phyloP scores from a whole-genome alignment of 2,113 vertebrate genomes.

The Salvator merianae region DNA sequence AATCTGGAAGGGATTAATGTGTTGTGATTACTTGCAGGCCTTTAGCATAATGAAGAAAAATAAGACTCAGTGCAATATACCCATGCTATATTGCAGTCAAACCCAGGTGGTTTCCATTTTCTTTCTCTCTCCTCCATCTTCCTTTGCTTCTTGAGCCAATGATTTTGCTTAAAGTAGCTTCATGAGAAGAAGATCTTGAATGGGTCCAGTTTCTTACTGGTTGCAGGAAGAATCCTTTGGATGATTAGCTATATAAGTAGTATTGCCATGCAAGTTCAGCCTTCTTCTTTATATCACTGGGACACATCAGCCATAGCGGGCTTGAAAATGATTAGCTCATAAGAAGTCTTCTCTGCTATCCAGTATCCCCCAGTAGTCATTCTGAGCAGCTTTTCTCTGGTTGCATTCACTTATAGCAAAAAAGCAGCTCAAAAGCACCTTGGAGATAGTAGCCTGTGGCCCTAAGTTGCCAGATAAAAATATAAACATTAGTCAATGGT shows the following conservation, averaged over 20 bases:
- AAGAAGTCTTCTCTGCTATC: too few species aligned
- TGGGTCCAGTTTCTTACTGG: background rate
- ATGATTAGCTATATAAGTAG: background rate
- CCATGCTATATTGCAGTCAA: constrained; percentile 5
- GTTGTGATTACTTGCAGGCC: background rate
- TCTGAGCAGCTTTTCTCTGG: too few species aligned
- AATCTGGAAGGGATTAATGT: background rate
- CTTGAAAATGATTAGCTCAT: background rate
- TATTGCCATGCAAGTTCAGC: background rate
- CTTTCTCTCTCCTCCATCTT: fast-evolving
- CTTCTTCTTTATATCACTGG: background rate
- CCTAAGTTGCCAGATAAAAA: too few species aligned
- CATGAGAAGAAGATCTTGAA: background rate
- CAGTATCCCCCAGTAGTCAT: too few species aligned
- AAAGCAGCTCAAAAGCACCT: too few species aligned
- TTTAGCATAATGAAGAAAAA: constrained; percentile 11
- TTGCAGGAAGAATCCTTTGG: background rate
- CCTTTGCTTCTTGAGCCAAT: background rate
- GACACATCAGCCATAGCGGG: constrained; percentile 1
- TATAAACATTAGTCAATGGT: too few species aligned
- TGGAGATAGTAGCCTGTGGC: too few species aligned
- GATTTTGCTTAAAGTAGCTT: constrained; percentile 3
- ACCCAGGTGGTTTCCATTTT: constrained; percentile 16
- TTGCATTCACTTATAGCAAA: background rate
- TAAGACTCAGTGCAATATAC: background rate